phyloP scores from a whole-genome alignment of 2,888 invertebrate species.

The Leptopilina myrica region DNA sequence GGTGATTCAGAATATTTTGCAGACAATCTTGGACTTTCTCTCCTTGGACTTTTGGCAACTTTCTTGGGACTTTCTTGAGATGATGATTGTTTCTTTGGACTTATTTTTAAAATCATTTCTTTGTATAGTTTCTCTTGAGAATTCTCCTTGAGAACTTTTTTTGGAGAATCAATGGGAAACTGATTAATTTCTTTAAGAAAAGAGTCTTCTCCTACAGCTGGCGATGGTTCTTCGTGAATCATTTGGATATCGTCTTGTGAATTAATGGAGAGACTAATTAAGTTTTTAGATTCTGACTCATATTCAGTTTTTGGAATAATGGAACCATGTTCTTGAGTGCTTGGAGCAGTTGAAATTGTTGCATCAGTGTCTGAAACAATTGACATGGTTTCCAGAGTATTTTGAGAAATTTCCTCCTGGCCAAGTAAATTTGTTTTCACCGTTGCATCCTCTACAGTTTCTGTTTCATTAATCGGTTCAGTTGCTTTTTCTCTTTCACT shows the following conservation, averaged over 20 bases:
- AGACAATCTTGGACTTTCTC: background rate
- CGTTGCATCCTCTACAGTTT: background rate
- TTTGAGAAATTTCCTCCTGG: background rate
- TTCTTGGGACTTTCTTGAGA: background rate
- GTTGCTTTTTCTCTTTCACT: background rate
- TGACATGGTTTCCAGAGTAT: background rate
- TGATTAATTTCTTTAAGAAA: constrained; percentile 1
- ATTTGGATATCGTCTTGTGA: background rate
- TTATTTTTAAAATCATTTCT: background rate
- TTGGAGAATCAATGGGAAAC: background rate
- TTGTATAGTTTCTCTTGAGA: background rate
- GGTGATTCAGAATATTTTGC: background rate
- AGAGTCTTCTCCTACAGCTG: background rate
- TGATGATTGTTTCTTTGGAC: background rate
- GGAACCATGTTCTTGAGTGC: background rate
- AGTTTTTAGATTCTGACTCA: background rate
- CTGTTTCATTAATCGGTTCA: background rate
- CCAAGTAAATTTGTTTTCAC: background rate
- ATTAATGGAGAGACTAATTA: background rate
- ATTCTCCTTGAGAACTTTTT: background rate
- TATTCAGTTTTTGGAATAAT: background rate
- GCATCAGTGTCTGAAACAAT: background rate
- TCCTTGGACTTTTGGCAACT: background rate
- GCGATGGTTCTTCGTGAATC: background rate
- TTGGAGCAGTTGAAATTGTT: background rate